These are phyloP conservation scores for Lithobates pipiens DNA, from an alignment of 2,797 vertebrate species.

Conservation along the genomic window DNA sequence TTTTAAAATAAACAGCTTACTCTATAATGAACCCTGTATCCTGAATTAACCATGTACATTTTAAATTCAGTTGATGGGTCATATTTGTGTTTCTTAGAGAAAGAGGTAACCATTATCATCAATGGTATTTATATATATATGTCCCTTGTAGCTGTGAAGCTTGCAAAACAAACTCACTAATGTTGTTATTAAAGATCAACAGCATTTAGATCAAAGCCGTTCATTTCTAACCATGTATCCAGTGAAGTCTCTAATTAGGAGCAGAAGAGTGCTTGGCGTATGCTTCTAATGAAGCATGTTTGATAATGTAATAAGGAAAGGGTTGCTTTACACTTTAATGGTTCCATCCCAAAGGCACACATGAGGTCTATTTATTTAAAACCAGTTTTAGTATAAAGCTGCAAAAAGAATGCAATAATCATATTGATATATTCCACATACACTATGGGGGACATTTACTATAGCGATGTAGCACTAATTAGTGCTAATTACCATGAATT, in stretches of 20 bases:
- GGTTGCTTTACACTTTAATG: conserved; percentile 32
- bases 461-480: too few relatives aligned
- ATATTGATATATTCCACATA: conserved; percentile 2
- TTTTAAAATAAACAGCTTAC: background rate
- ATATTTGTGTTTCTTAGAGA: background rate
- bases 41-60: background rate
- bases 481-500: too few relatives aligned
- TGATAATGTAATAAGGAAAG: conserved; percentile 26
- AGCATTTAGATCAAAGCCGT: conserved; percentile 47
- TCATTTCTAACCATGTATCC: conserved; percentile 6
- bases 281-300: conserved; percentile 35
- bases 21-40: background rate
- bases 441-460: too few relatives aligned
- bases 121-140: background rate
- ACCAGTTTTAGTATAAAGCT: background rate
- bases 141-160: background rate
- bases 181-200: conserved; percentile 19
- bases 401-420: background rate
- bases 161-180: conserved; percentile 22
- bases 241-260: conserved; percentile 31
- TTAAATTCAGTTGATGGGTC: background rate
- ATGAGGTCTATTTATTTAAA: conserved; percentile 4
- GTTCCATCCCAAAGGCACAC: background rate
- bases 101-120: background rate
- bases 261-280: conserved; percentile 18